Evolutionary conservation across 1,140 invertebrate species (phyloP), one percentile per base, ranked within the genome.

Genomic region (Adelges cooleyi): DNA sequence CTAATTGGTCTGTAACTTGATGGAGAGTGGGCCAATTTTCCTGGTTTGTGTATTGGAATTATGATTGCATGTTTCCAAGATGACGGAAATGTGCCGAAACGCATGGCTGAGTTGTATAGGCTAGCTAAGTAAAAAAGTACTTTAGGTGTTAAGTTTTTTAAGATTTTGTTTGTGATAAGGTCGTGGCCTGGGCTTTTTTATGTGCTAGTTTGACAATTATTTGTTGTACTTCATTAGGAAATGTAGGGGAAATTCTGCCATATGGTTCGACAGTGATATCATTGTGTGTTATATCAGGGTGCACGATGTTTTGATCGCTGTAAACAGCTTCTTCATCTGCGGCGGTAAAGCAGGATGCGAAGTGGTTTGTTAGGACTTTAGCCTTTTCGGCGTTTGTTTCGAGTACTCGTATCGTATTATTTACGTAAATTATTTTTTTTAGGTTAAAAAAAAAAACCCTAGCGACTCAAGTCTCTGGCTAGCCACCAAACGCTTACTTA

Each of bases 1-100:
- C 73, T 74, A 23, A 77, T 76, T 1, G 74, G 74, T 48, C 74
- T 67, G 54, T 75, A 75, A 23, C 69, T 74, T 3, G 46, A 65
- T 0, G 72, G 70, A 4, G 68, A 27, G 0, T 62, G 59, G 20
- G 52, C 44, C 23, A 71, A 50, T 71, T 79, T 77, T 6, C 71
- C 70, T 2, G 73, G 71, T 70, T 78, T 77, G 1, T 54, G 71
- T 25, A 78, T 73, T 0, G 72, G 67, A 11, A 76, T 69, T 6
- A 76, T 67, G 3, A 66, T 73, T 2, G 72, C 75, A 17, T 68
- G 54, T 71, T 77, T 77, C 72, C 72, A 75, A 2, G 54, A 9
- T 3, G 5, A 0, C 0, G 73, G 72, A 51, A 71, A 75, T 48
- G 73, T 68, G n/a, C 68, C 66, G 9, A 68, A 65, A 67, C 68